Conservation (phyloP, 2,797 vertebrate genomes). For the Bradypodion pumilum region DNA sequence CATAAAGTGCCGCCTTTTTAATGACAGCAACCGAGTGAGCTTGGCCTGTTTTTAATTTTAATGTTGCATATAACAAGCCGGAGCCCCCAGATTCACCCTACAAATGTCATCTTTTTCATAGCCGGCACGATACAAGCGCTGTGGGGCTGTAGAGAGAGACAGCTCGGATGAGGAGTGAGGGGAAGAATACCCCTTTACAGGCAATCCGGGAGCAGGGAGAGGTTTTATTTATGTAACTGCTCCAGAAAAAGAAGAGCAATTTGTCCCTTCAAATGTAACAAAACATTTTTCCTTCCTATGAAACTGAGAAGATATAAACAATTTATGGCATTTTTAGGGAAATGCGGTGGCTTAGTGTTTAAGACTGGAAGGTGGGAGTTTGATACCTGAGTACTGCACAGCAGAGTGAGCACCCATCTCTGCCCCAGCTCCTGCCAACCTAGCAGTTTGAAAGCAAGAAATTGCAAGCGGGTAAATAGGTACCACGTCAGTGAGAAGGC, state of each 20-base stretch:
- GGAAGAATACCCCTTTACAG: conserved; percentile 29
- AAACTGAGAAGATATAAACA: too few relatives aligned
- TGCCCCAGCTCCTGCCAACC: too few relatives aligned
- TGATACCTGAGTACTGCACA: too few relatives aligned
- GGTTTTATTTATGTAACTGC: conserved; percentile 6
- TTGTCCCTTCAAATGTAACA: background rate
- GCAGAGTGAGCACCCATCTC: too few relatives aligned
- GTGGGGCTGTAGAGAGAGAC: conserved; percentile 16
- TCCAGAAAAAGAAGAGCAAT: conserved; percentile 13
- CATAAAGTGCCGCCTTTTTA: conserved; percentile 57
- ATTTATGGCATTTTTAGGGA: too few relatives aligned
- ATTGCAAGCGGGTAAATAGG: too few relatives aligned
- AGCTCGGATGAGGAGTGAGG: conserved; percentile 25
- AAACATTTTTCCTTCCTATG: too few relatives aligned
- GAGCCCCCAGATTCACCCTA: conserved; percentile 40
- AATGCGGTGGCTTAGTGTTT: too few relatives aligned
- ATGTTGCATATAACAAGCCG: conserved; percentile 55
- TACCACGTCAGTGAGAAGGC: too few relatives aligned
- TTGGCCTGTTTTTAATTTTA: conserved; percentile 66
- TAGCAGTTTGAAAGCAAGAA: too few relatives aligned
- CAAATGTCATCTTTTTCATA: conserved; percentile 51
- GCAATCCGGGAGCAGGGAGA: background rate
- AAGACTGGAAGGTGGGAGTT: too few relatives aligned
- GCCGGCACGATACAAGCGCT: conserved; percentile 10
- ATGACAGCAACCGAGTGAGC: conserved; percentile 57